Evolutionary conservation across 2,888 invertebrate species (phyloP).

Genomic region (Mechanitis messenoides): DNA sequence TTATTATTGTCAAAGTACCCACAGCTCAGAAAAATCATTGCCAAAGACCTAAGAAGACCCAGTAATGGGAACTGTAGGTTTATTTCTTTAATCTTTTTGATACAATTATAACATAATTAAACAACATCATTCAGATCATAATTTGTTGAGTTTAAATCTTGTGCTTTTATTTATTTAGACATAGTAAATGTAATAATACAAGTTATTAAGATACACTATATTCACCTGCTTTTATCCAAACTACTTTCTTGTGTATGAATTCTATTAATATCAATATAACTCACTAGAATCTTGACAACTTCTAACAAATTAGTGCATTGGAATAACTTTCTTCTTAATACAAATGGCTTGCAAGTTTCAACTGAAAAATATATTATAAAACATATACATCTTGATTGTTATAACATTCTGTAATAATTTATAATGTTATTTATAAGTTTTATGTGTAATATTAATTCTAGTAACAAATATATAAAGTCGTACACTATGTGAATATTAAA

Average conservation of each 20-base stretch:
- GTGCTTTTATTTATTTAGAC: no score
- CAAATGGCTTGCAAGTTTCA: constrained; percentile 61
- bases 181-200: neutral
- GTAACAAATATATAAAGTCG: no score
- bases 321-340: constrained; percentile 54
- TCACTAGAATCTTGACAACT: constrained; percentile 56
- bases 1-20: no score
- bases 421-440: neutral
- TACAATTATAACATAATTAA: no score
- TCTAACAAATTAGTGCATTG: constrained; percentile 63
- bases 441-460: no score
- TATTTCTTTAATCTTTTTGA: no score
- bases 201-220: neutral
- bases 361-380: constrained; percentile 48
- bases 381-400: neutral
- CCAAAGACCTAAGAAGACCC: no score
- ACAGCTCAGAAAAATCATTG: no score
- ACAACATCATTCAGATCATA: no score
- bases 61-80: no score
- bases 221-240: constrained; percentile 45
- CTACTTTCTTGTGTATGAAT: constrained; percentile 42
- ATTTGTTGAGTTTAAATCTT: no score
- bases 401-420: no score
- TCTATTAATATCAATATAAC: constrained; percentile 53
- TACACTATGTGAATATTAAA: neutral